These are phyloP conservation scores for Pedicia rivosa DNA, from an alignment of 2,888 invertebrate species.

Conservation along the genomic window DNA sequence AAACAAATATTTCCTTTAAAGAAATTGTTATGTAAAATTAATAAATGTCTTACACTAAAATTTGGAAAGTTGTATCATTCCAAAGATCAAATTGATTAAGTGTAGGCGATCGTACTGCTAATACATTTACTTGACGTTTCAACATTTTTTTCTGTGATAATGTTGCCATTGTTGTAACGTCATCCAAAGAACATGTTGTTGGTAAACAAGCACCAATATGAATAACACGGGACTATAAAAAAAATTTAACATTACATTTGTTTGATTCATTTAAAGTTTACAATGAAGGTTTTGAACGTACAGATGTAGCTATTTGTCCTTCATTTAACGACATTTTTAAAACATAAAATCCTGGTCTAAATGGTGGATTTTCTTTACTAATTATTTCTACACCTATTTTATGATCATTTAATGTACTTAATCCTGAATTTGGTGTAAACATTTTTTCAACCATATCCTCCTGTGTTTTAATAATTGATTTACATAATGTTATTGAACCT, in stretches of 20 bases:
- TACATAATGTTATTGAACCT: conserved; percentile 56
- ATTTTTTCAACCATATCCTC: conserved; percentile 27
- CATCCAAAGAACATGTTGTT: conserved; percentile 42
- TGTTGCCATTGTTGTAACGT: conserved; percentile 41
- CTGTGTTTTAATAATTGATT: conserved; percentile 40
- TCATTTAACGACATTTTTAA: conserved; percentile 40
- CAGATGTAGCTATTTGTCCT: conserved; percentile 21
- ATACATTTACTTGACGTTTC: conserved; percentile 37
- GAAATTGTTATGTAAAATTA: neutral
- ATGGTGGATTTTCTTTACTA: conserved; percentile 39
- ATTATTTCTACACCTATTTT: conserved; percentile 19
- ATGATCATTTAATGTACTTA: conserved; percentile 23
- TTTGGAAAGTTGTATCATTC: conserved; percentile 53
- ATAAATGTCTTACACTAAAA: conserved; percentile 41
- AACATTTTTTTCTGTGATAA: conserved; percentile 34
- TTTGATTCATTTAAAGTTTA: too few species aligned
- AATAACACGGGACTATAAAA: conserved; percentile 45
- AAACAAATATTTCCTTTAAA: too few species aligned
- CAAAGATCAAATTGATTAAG: conserved; percentile 46
- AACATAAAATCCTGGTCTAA: conserved; percentile 50
- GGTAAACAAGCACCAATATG: conserved; percentile 66
- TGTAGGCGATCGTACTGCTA: conserved; percentile 50
- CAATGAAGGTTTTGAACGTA: conserved; percentile 16
- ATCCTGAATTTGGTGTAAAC: conserved; percentile 16
- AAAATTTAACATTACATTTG: too few species aligned